These are phyloP conservation scores for Onthophagus taurus DNA, from an alignment of 1,140 invertebrate species.

Conservation along the genomic window DNA sequence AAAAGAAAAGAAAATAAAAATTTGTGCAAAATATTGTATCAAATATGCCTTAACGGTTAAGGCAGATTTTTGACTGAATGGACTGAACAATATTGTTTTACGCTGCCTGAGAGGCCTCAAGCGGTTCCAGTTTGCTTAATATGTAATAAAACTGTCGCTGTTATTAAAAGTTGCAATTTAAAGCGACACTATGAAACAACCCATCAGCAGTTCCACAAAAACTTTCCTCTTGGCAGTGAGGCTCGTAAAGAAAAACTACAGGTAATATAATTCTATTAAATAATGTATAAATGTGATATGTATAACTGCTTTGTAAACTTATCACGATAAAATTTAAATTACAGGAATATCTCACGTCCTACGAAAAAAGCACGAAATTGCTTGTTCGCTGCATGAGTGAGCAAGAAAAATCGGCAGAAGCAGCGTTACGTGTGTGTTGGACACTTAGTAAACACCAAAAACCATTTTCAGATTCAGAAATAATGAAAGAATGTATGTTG, in stretches of 20 bases:
- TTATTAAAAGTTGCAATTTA: slow-evolving; percentile 1
- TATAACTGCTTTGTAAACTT: no score
- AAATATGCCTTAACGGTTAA: no score
- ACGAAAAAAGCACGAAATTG: slow-evolving; percentile 9
- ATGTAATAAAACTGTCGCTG: not conserved
- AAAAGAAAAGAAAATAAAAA: no score
- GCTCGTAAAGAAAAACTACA: not conserved
- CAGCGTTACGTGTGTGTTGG: slow-evolving; percentile 14
- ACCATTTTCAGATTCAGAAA: slow-evolving; percentile 15
- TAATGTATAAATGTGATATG: no score
- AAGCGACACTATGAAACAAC: slow-evolving; percentile 7
- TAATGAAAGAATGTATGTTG: slow-evolving; percentile 15
- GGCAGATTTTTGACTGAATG: no score
- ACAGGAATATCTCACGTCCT: not conserved
- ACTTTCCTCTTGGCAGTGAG: slow-evolving; percentile 8
- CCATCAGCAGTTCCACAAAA: slow-evolving; percentile 12
- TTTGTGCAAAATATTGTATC: no score
- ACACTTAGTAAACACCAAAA: slow-evolving; percentile 16
- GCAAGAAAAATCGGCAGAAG: slow-evolving; percentile 14
- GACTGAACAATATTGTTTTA: no score
- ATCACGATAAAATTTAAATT: no score
- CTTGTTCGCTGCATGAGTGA: slow-evolving; percentile 13
- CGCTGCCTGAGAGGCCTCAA: no score
- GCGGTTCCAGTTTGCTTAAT: no score
- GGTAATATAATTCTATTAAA: no score